These are phyloP conservation scores for Panagrolaimus sp. DNA, from an alignment of 1,140 invertebrate species.

Conservation along the genomic window DNA sequence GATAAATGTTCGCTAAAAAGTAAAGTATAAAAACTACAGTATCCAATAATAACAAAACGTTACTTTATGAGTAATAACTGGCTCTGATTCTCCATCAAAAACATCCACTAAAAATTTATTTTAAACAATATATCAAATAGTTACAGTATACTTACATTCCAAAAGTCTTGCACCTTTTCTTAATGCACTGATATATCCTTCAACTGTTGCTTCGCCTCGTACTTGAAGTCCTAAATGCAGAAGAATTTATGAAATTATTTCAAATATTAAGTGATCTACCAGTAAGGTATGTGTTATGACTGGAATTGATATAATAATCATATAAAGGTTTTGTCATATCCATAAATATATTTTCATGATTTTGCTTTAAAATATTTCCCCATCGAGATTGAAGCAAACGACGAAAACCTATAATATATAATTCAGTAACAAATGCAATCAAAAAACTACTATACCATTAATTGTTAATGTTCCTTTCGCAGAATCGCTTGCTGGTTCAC, in stretches of 20 bases:
- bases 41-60: not conserved
- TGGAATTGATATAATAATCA: slow-evolving; percentile 73
- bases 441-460: slow-evolving; percentile 22
- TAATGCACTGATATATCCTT: slow-evolving; percentile 88
- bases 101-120: slow-evolving; percentile 59
- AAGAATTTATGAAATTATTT: too few species aligned
- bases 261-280: too few species aligned
- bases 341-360: slow-evolving; percentile 53
- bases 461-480: slow-evolving; percentile 19
- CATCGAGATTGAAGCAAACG: slow-evolving; percentile 54
- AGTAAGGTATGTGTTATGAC: slow-evolving; percentile 97
- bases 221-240: slow-evolving; percentile 94
- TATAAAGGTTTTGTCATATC: slow-evolving; percentile 43
- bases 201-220: slow-evolving; percentile 83
- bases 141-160: slow-evolving; percentile 64
- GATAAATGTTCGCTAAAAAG: slow-evolving; percentile 59
- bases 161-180: slow-evolving; percentile 87
- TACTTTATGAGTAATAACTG: slow-evolving; percentile 12
- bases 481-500: slow-evolving; percentile 34
- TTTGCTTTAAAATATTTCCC: slow-evolving; percentile 53
- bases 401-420: slow-evolving; percentile 37
- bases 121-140: not conserved
- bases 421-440: not conserved
- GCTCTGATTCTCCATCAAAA: slow-evolving; percentile 60
- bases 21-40: not conserved